phyloP scores from a whole-genome alignment of 37 sponge, comb jelly and placozoan species.

The Chondrosia reniformis region DNA sequence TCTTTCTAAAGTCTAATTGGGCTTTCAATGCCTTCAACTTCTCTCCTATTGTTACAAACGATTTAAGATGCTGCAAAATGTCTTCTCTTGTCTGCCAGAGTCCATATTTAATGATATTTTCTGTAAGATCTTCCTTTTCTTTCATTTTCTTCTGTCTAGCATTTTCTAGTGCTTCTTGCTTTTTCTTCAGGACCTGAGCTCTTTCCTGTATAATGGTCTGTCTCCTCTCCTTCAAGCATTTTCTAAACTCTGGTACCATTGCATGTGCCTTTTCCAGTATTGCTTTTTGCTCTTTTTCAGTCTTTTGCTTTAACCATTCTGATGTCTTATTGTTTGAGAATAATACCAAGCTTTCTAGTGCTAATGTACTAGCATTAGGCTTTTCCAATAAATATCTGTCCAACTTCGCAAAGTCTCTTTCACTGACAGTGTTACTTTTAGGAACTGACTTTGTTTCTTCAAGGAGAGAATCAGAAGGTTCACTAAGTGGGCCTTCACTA shows the following conservation, averaged over 20 bases:
- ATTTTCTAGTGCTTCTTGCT: background rate
- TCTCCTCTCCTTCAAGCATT: background rate
- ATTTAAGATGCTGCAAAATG: background rate
- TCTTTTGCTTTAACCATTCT: constrained; percentile 21
- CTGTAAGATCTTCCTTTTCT: constrained; percentile 13
- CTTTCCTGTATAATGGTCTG: constrained; percentile 1
- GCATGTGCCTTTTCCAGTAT: constrained; percentile 6
- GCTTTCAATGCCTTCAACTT: background rate
- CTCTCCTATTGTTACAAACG: background rate
- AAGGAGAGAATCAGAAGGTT: background rate
- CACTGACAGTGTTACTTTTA: constrained; percentile 24
- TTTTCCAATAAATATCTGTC: constrained; percentile 34
- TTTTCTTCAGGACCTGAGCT: background rate
- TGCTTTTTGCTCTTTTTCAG: background rate
- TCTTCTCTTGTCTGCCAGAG: background rate
- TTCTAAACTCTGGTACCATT: background rate
- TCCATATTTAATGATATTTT: background rate
- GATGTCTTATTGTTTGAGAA: constrained; percentile 41
- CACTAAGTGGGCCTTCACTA: background rate
- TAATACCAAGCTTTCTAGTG: constrained; percentile 28
- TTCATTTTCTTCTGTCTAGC: constrained; percentile 2
- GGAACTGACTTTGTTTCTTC: constrained; percentile 35
- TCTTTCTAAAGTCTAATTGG: background rate
- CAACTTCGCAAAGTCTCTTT: constrained; percentile 22
- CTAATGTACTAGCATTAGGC: constrained; percentile 25